Evolutionary conservation across 2,888 invertebrate species (phyloP), one percentile per base, ranked within the genome.

Genomic region (Eristalis arbustorum): DNA sequence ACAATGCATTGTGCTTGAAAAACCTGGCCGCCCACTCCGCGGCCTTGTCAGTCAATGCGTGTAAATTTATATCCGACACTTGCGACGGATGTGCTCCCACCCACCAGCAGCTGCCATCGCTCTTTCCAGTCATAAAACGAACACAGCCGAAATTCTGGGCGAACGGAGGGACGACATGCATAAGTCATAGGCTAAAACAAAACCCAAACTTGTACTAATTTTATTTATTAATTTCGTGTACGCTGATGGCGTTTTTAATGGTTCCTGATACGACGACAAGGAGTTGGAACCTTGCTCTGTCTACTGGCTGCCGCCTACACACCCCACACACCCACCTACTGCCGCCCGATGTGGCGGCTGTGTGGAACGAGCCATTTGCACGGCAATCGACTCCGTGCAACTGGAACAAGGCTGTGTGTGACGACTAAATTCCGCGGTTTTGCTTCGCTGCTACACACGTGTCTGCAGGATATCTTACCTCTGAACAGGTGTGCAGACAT

Each of bases 161-260:
- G 10, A 31, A 31, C 31, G 31, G 31, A 10, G 31, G 31, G 1
- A 8, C 42, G 42, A 67, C 67, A 72, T 72, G 82, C 61, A 71
- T 37, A 76, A 72, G 75, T 82, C 76, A 67, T 34, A 25, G 79
- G 75, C 69, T 34, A 84, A 62, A 62, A 34, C 72, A 74, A 66
- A 67, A 23, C 75, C 63, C 42, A 67, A 87, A 82, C 74, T 83
- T 82, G 72, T 79, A 83, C 87, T 87, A 87, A 87, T 87, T 87
- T 87, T 87, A 79, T 83, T 83, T 87, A 87, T 87, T 87, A 87
- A 87, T 83, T 87, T 83, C 83, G 82, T 87, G 87, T 91, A 91
- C 89, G 90, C 89, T 90, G 90, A 90, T 91, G 91, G 88, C 87
- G 88, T 88, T 88, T 88, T 80, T 82, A 84, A 88, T 79, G 82